These are phyloP conservation scores for Philhelius pedissequus DNA, from an alignment of 2,888 invertebrate genomes.

Conservation along the genomic window DNA sequence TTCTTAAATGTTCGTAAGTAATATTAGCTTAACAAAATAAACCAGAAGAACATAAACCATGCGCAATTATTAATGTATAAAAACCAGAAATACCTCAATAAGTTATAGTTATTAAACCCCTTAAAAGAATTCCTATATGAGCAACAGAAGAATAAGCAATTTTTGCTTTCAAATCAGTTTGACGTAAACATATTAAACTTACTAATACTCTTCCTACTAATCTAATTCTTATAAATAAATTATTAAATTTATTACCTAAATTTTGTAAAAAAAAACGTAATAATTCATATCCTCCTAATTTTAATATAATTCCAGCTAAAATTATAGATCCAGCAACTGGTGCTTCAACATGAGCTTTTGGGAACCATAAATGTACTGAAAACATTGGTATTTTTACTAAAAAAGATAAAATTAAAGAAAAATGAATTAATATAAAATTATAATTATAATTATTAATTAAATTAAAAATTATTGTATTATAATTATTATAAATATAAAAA, in stretches of 20 bases:
- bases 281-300: no score
- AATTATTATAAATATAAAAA: no score
- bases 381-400: no score
- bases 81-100: no score
- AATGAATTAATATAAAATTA: constrained; percentile 79
- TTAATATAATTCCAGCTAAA: no score
- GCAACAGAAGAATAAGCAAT: constrained; percentile 86
- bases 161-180: constrained; percentile 85
- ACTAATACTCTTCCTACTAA: constrained; percentile 82
- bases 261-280: constrained; percentile 81
- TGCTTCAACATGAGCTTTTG: no score
- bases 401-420: constrained; percentile 82
- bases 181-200: no score
- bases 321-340: no score
- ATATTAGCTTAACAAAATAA: constrained; percentile 85
- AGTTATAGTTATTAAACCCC: no score
- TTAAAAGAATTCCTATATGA: constrained; percentile 85
- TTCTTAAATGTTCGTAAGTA: constrained; percentile 82
- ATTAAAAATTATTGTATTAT: constrained; percentile 81
- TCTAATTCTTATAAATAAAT: constrained; percentile 81
- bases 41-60: constrained; percentile 84
- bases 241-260: constrained; percentile 80
- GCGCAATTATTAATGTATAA: constrained; percentile 83
- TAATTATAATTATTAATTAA: constrained; percentile 79
- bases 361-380: no score